These are phyloP conservation scores for Orthonychiurus folsomi DNA, from an alignment of 2,888 invertebrate genomes.

Conservation along the genomic window DNA sequence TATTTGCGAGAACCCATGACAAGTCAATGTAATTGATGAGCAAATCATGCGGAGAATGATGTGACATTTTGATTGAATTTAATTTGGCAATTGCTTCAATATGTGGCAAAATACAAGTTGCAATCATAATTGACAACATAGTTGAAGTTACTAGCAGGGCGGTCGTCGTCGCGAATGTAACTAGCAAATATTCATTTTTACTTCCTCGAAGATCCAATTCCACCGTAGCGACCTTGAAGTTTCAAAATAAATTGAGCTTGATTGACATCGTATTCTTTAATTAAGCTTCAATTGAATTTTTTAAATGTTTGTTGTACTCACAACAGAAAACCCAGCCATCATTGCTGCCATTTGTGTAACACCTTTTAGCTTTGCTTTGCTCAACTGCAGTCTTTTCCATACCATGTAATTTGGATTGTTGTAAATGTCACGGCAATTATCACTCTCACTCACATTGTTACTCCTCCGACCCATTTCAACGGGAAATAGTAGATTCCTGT, in stretches of 20 bases:
- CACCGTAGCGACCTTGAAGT: slow-evolving; percentile 37
- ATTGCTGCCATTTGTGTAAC: slow-evolving; percentile 39
- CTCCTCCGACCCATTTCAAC: slow-evolving; percentile 3
- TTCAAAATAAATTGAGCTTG: background rate
- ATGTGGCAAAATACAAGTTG: slow-evolving; percentile 37
- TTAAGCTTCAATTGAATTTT: background rate
- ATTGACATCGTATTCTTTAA: background rate
- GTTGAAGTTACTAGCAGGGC: slow-evolving; percentile 32
- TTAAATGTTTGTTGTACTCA: slow-evolving; percentile 18
- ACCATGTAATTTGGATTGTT: slow-evolving; percentile 6
- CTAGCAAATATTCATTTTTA: slow-evolving; percentile 20
- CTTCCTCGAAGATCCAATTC: slow-evolving; percentile 27
- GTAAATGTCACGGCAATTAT: background rate
- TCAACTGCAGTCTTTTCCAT: slow-evolving; percentile 34
- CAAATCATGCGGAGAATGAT: slow-evolving; percentile 18
- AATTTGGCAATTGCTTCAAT: slow-evolving; percentile 35
- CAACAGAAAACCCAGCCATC: slow-evolving; percentile 37
- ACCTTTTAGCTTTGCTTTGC: slow-evolving; percentile 35
- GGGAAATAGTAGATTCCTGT: no score
- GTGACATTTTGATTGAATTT: slow-evolving; percentile 12
- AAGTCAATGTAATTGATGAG: slow-evolving; percentile 21
- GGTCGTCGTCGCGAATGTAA: slow-evolving; percentile 31
- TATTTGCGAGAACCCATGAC: slow-evolving; percentile 33
- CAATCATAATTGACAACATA: slow-evolving; percentile 37
- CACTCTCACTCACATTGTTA: no score